Base-by-base conservation (phyloP, 2,888 invertebrate genomes). In the Thymelicus lineola region DNA sequence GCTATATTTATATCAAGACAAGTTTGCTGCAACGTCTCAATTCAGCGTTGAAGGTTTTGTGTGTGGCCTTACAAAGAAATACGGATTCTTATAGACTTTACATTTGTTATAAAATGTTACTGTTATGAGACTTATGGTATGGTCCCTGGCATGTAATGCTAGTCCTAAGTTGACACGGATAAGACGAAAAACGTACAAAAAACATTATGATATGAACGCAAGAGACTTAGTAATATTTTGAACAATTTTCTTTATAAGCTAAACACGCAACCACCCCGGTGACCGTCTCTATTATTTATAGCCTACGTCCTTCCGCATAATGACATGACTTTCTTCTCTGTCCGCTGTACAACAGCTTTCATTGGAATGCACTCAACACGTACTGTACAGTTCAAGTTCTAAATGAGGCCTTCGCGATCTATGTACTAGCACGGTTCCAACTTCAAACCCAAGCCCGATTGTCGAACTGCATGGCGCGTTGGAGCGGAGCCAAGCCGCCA, bases 381-480 rank as follows among this genome's bases (percentile, higher is more conserved):
- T 50, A 57, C 45, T 20, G 12, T 45, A 28, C 10, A 14, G n/a
- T 48, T 55, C 28, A 55, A 55, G 50, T 36, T 48, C 36, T 15
- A 50, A 50, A 50, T 7, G 50, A 63, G 63, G 53, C 35, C 38
- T 64, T 55, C 36, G 14, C 42, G 48, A 62, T 48, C 14, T n/a
- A 45, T n/a, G 48, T 58, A 17, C n/a, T 36, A 36, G 57, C 57
- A 57, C 28, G 42, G 35, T 46, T 61, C 28, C 53, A 67, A 20
- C 50, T 63, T 17, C 61, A 57, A 62, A 46, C 65, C 55, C 15
- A 63, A 66, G 58, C 53, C 60, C 15, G 60, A 70, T 66, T 66
- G 73, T 73, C 66, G 62, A 70, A 71, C 71, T 74, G 70, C 71
- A 70, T 69, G 70, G 70, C 66, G 66, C 59, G 68, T 74, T 74